These are phyloP conservation scores for Drosophila sproati DNA, from an alignment of 1,140 invertebrate species.

Conservation along the genomic window DNA sequence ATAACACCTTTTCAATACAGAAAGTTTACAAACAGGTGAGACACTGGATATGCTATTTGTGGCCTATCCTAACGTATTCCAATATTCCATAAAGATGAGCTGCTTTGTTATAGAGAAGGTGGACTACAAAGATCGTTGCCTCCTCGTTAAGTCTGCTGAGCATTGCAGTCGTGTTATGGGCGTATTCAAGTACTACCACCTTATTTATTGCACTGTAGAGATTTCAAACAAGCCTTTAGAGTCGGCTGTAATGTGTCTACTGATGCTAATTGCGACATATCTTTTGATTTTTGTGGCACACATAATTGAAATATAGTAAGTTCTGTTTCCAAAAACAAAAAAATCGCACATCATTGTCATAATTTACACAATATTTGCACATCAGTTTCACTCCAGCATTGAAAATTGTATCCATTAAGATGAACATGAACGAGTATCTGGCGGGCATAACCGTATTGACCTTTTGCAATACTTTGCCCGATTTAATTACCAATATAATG, in stretches of 20 bases:
- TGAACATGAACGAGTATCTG: conserved; percentile 8
- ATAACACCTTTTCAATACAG: neutral
- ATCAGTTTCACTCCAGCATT: conserved; percentile 7
- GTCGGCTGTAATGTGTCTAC: neutral
- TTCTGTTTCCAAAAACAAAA: neutral
- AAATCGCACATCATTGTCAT: neutral
- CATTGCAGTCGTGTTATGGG: neutral
- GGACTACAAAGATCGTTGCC: neutral
- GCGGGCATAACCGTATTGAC: neutral
- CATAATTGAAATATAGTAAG: neutral
- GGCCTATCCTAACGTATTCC: neutral
- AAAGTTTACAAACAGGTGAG: neutral
- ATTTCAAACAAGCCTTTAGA: neutral
- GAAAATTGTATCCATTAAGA: neutral
- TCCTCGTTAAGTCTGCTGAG: neutral
- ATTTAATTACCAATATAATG: conserved; percentile 1
- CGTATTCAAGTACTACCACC: conserved; percentile 1
- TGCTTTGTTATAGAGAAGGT: neutral
- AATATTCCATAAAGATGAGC: neutral
- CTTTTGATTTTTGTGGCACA: neutral
- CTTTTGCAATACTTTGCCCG: neutral
- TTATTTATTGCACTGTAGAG: neutral
- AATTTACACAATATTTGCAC: too few species aligned
- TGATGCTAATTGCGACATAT: neutral
- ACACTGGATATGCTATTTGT: neutral